Base-by-base conservation (phyloP, 2,797 vertebrate species). In the Peromyscus eremicus region DNA sequence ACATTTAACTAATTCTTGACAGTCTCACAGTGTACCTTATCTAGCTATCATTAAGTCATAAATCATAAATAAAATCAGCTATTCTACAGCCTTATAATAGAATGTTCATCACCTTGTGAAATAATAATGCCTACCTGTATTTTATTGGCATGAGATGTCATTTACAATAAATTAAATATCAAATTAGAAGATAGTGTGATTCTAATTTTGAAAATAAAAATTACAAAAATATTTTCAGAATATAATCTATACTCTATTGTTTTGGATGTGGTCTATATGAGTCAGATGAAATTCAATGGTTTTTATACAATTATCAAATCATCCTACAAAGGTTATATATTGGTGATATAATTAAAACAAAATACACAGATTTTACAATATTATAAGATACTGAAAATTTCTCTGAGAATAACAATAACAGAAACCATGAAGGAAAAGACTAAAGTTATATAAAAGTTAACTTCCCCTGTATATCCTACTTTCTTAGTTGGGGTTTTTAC, bases 161-260 rank as follows among this genome's bases (percentile, higher is more conserved):
- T 85, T 79, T 94, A 86, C 5, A 96, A 81, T 91, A 83, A 87
- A 40, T 70, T 92, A 77, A 76, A 5, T 68, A 68, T 77, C 32
- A 92, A 87, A 19, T 73, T 81, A 86, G 0, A 95, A 91, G 92
- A 64, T 49, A 34, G 10, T 89, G 73, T 86, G 8, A 8, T 85
- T 91, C 19, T 88, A 92, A 92, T 84, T 91, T 96, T 97, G 1
- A 91, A 82, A 46, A 85, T 92, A 64, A 81, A 95, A 86, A 68
- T 84, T 66, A 25, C 37, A 25, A 95, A 77, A 96, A 80, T 90
- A 23, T 92, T 92, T 90, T 14, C 10, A 93, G 66, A 83, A 88
- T 71, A 77, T 68, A 93, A 23, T 92, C 17, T 95, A 55, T 5
- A 55, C 12, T 66, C 13, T 91, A 37, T 19, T 82, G 29, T 68